Evolutionary conservation across 2,797 vertebrate species (phyloP).

Genomic region (Lithobates pipiens): DNA sequence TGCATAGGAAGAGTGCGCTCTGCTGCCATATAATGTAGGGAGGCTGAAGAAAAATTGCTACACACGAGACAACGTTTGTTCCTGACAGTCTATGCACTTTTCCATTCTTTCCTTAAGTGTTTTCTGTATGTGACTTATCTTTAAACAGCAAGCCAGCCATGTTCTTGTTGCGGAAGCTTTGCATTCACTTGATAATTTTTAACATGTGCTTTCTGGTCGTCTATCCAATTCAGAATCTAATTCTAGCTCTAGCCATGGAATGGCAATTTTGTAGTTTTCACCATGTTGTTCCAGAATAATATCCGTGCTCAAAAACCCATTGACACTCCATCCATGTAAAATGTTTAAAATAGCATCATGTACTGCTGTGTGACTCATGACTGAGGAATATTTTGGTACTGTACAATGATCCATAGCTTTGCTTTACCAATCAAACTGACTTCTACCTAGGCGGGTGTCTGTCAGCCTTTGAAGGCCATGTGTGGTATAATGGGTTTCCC

Average conservation of each 20-base stretch:
- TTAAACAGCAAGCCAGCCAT: background rate
- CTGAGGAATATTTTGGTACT: background rate
- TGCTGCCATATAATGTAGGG: background rate
- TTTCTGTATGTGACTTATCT: background rate
- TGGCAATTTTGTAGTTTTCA: conserved; percentile 34
- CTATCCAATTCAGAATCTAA: conserved; percentile 5
- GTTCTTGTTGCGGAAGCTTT: background rate
- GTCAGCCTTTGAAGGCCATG: background rate
- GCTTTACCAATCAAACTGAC: background rate
- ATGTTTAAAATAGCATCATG: conserved; percentile 20
- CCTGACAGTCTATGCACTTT: background rate
- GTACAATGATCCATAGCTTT: background rate
- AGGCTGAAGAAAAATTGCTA: background rate
- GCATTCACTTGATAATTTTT: background rate
- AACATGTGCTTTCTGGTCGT: conserved; percentile 10
- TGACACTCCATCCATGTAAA: conserved; percentile 10
- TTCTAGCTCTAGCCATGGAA: conserved; percentile 22
- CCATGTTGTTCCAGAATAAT: conserved; percentile 45
- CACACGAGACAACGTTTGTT: background rate
- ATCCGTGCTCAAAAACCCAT: conserved; percentile 17
- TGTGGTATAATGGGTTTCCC: background rate
- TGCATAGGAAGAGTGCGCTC: conserved; percentile 5
- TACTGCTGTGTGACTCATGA: conserved; percentile 16
- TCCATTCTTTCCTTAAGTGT: background rate
- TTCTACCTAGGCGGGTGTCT: conserved; percentile 6